Evolutionary conservation across 2,888 invertebrate species (phyloP).

Genomic region (Charanyca ferruginea): DNA sequence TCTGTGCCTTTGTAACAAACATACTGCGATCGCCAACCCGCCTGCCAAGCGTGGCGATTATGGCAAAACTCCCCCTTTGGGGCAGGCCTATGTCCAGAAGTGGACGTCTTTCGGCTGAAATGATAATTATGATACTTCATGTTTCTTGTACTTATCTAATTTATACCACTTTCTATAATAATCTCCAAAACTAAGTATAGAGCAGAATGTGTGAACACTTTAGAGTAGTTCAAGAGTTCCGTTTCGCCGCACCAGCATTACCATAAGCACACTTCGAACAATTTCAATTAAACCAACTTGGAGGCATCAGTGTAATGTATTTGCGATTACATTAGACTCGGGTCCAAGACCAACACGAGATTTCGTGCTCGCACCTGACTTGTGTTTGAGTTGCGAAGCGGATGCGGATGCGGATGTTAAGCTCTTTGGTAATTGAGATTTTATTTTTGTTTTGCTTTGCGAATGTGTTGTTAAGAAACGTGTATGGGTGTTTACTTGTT

Average conservation of each 20-base stretch:
- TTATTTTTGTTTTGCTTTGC: conserved; percentile 43
- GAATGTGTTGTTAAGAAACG: conserved; percentile 3
- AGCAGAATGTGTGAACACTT: conserved; percentile 34
- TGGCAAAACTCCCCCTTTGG: too few species aligned
- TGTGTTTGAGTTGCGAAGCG: conserved; percentile 55
- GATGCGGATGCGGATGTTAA: conserved; percentile 44
- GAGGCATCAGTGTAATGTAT: conserved; percentile 62
- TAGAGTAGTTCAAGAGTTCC: conserved; percentile 33
- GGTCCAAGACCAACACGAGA: conserved; percentile 61
- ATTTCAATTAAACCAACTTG: conserved; percentile 63
- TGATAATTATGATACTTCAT: too few species aligned
- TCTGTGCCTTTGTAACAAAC: too few species aligned
- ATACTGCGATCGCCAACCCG: too few species aligned
- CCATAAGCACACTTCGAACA: conserved; percentile 59
- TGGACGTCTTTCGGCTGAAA: too few species aligned
- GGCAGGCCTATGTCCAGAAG: too few species aligned
- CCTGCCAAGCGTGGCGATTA: too few species aligned
- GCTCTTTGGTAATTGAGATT: conserved; percentile 55
- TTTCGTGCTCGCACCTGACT: conserved; percentile 56
- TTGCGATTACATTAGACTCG: conserved; percentile 62
- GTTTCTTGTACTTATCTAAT: background rate
- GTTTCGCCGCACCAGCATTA: conserved; percentile 40
- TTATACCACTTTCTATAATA: conserved; percentile 5
- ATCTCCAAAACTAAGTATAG: conserved; percentile 24
- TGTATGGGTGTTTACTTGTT: background rate